Evolutionary conservation across 2,888 invertebrate species (phyloP).

Genomic region (Corythucha ciliata): DNA sequence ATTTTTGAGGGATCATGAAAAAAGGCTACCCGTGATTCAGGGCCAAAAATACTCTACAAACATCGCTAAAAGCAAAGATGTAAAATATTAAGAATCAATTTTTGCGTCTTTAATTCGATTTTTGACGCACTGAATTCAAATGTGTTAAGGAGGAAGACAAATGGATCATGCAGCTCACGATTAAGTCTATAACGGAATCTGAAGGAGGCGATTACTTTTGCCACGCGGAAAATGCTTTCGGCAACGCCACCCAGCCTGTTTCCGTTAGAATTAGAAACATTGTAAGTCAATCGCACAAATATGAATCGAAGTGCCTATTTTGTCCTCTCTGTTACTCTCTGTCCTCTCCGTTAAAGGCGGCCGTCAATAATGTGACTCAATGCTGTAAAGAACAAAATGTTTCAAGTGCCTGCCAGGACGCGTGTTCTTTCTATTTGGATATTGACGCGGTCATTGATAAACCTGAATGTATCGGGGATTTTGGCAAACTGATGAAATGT

Average conservation of each 20-base stretch:
- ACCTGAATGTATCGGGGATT: conserved; percentile 71
- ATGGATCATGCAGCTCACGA: conserved; percentile 64
- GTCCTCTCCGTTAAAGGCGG: conserved; percentile 44
- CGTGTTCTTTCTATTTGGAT: conserved; percentile 74
- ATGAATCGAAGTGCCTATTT: neutral
- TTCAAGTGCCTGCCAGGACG: conserved; percentile 65
- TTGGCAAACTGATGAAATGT: conserved; percentile 77
- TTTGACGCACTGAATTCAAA: neutral
- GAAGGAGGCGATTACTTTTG: conserved; percentile 77
- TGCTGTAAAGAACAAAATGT: conserved; percentile 77
- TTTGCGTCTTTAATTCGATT: conserved; percentile 6
- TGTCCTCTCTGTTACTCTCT: too few species aligned
- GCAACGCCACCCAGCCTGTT: conserved; percentile 60
- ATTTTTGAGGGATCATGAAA: conserved; percentile 70
- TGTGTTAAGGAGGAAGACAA: conserved; percentile 51
- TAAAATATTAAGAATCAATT: conserved; percentile 34
- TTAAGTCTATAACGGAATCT: conserved; percentile 57
- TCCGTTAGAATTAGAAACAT: conserved; percentile 59
- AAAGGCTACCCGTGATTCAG: conserved; percentile 63
- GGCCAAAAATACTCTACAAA: conserved; percentile 64
- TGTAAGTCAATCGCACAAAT: conserved; percentile 32
- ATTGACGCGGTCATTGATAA: conserved; percentile 72
- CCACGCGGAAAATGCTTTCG: conserved; percentile 75
- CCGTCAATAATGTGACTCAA: conserved; percentile 62
- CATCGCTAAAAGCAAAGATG: conserved; percentile 51